Conservation (phyloP, 2,113 vertebrate species). For the Oriolus oriolus region DNA sequence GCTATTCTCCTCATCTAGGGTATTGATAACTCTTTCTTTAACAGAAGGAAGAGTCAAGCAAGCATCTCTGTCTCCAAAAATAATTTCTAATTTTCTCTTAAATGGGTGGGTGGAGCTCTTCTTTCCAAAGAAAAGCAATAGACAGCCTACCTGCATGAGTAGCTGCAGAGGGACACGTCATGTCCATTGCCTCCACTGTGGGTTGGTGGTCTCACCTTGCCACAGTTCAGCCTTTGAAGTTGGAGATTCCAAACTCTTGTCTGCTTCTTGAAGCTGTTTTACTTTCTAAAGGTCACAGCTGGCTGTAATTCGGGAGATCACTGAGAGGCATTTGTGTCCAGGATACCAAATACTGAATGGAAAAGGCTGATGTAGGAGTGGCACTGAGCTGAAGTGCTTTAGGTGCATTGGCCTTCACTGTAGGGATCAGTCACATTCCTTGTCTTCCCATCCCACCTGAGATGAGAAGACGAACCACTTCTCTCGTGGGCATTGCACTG, state of each 20-base stretch:
- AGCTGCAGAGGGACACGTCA: not conserved
- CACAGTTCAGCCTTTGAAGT: not conserved
- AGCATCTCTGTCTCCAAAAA: not conserved
- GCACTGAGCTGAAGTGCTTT: not conserved
- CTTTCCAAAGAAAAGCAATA: not conserved
- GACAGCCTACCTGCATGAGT: not conserved
- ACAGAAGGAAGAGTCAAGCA: not conserved
- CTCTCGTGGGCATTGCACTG: not conserved
- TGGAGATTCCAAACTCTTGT: not conserved
- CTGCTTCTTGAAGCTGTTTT: not conserved
- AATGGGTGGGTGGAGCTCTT: rapidly evolving
- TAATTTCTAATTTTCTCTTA: not conserved
- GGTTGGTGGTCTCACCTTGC: not conserved
- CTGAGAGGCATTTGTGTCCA: rapidly evolving
- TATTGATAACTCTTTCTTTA: not conserved
- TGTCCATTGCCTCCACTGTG: not conserved
- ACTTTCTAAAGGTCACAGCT: not conserved
- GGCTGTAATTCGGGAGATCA: not conserved
- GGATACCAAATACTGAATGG: not conserved
- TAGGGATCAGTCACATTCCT: not conserved
- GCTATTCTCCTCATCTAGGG: not conserved
- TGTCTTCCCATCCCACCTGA: not conserved
- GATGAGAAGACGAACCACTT: not conserved
- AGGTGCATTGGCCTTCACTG: not conserved
- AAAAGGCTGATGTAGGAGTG: not conserved